A percentile compares a stretch with the other conserved stretches of the same genome.
Conservation (phyloP, 1,140 invertebrate genomes). For the Drosophila erecta region DNA sequence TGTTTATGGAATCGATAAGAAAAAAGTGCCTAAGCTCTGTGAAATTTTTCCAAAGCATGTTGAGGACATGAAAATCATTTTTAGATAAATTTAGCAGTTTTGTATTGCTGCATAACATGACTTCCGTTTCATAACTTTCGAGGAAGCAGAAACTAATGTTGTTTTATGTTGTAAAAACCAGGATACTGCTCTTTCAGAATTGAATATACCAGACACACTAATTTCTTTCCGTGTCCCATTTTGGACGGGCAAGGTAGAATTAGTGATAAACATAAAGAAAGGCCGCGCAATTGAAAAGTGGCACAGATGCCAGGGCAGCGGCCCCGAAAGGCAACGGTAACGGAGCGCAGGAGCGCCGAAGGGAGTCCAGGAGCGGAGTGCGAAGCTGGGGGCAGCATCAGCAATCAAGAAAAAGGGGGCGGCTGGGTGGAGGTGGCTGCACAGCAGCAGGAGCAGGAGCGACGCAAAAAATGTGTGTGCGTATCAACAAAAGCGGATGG, state of each 20-base stretch:
- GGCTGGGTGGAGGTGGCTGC: neutral
- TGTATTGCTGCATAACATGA: too few species aligned
- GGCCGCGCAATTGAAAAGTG: slow-evolving; percentile 79
- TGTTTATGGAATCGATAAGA: neutral
- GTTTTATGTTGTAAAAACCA: neutral
- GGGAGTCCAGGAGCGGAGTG: slow-evolving; percentile 22
- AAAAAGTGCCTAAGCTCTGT: too few species aligned
- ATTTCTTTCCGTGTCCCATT: slow-evolving; percentile 12
- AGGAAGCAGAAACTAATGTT: too few species aligned
- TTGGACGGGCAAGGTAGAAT: slow-evolving; percentile 32
- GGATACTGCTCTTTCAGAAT: too few species aligned
- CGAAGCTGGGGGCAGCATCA: slow-evolving; percentile 24
- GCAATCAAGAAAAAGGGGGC: slow-evolving; percentile 30
- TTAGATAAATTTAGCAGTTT: too few species aligned
- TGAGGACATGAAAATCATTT: too few species aligned
- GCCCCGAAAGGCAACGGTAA: slow-evolving; percentile 62
- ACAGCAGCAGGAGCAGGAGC: slow-evolving; percentile 32
- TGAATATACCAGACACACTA: neutral
- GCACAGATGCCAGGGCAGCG: slow-evolving; percentile 63
- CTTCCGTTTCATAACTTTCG: too few species aligned
- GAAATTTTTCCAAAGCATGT: too few species aligned
- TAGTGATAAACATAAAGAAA: slow-evolving; percentile 72
- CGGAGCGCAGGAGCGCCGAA: slow-evolving; percentile 17
- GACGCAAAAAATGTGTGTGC: slow-evolving; percentile 71
- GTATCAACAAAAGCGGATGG: slow-evolving; percentile 45